These are phyloP conservation scores for Sebastes steindachneri DNA, from an alignment of 2,797 vertebrate genomes.

Conservation along the genomic window DNA sequence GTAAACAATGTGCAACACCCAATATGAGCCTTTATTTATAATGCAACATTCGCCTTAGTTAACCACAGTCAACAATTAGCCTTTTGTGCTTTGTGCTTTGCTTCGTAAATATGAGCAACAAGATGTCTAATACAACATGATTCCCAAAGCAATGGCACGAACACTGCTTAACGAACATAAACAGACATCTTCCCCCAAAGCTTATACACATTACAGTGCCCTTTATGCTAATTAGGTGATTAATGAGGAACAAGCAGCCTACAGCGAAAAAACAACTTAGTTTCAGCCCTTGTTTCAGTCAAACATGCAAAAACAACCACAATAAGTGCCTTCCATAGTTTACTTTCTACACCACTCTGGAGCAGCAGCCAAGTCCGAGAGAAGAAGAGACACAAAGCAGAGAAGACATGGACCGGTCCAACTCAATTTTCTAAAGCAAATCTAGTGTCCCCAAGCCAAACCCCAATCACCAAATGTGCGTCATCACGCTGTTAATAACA, in stretches of 20 bases:
- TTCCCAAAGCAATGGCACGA: not conserved
- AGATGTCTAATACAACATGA: not conserved
- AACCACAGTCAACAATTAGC: not conserved
- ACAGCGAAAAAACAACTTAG: not conserved
- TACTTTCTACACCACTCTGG: not conserved
- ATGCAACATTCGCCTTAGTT: not conserved
- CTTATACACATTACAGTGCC: not conserved
- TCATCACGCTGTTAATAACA: constrained; percentile 46
- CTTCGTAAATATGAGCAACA: not conserved
- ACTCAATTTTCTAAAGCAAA: constrained; percentile 43
- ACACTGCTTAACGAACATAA: not conserved
- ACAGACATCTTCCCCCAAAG: not conserved
- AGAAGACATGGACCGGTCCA: constrained; percentile 31
- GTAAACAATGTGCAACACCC: constrained; percentile 8
- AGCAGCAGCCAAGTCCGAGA: constrained; percentile 18
- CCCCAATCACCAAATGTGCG: constrained; percentile 62
- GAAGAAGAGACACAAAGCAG: constrained; percentile 30
- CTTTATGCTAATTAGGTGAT: not conserved
- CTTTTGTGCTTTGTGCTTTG: not conserved
- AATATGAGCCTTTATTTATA: not conserved
- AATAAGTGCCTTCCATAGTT: not conserved
- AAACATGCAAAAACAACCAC: not conserved
- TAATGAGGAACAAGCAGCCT: not conserved
- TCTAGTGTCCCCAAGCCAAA: constrained; percentile 46
- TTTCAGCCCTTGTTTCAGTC: not conserved